Evolutionary conservation across 2,113 vertebrate genomes (phyloP).

Genomic region (Saimiri boliviensis): DNA sequence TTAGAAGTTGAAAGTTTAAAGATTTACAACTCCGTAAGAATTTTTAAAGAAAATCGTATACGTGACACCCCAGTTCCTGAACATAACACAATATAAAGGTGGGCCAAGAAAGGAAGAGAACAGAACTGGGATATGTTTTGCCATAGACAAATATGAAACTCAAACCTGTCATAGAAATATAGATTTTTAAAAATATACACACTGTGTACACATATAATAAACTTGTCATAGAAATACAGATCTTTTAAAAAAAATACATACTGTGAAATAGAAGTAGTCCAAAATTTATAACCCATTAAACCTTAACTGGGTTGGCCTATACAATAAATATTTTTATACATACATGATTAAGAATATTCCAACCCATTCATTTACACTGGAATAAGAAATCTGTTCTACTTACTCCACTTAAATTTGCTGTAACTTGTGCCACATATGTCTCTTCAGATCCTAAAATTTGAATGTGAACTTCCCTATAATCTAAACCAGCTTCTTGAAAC

Average conservation of each 20-base stretch:
- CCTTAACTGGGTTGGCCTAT: not conserved
- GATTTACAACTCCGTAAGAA: not conserved
- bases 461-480: constrained; percentile 89
- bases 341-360: not conserved
- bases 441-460: constrained; percentile 92
- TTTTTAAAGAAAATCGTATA: not conserved
- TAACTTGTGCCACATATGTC: constrained; percentile 87
- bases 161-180: not conserved
- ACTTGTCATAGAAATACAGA: not conserved
- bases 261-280: not conserved
- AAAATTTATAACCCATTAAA: not conserved
- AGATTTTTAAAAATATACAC: not conserved
- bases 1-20: not conserved
- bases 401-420: constrained; percentile 80
- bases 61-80: not conserved
- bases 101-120: not conserved
- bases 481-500: constrained; percentile 87
- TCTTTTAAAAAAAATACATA: not conserved
- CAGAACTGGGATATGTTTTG: not conserved
- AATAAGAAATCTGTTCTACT: constrained; percentile 61
- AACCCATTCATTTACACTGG: not conserved
- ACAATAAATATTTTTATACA: not conserved
- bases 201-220: not conserved
- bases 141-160: not conserved
- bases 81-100: not conserved